A percentile compares a stretch with the other conserved stretches of the same genome.
These are phyloP conservation scores for Etia nguti DNA, from an alignment of 2,113 vertebrate genomes.

Conservation along the genomic window DNA sequence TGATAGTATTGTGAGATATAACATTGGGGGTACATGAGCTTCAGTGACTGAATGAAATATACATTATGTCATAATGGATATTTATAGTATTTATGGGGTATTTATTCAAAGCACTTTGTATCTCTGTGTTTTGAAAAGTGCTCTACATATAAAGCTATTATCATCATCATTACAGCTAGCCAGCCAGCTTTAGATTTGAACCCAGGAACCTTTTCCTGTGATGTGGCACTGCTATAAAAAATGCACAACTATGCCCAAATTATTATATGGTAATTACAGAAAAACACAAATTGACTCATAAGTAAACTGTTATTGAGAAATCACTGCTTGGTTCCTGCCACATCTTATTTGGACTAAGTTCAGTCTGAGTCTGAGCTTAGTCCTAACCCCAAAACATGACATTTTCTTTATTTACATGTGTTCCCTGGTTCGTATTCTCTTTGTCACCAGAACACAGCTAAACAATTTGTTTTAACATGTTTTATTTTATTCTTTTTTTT, in stretches of 20 bases:
- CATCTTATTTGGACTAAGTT: rapidly evolving
- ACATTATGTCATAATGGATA: not conserved
- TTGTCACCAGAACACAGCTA: not conserved
- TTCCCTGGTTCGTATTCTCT: not conserved
- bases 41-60: not conserved
- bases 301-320: not conserved
- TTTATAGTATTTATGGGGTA: not conserved
- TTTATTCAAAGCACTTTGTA: not conserved
- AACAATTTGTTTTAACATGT: no score
- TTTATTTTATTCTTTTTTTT: no score
- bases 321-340: rapidly evolving
- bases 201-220: not conserved
- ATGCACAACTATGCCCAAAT: not conserved
- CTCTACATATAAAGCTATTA: not conserved
- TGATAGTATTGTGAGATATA: not conserved
- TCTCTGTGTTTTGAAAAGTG: not conserved
- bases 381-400: not conserved
- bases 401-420: rapidly evolving
- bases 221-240: not conserved
- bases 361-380: no score
- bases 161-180: not conserved
- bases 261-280: not conserved
- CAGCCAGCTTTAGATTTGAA: not conserved
- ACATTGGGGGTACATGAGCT: rapidly evolving
- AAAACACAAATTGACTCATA: rapidly evolving